Conservation (phyloP, 2,888 invertebrate genomes). For the Brachyptera putata region DNA sequence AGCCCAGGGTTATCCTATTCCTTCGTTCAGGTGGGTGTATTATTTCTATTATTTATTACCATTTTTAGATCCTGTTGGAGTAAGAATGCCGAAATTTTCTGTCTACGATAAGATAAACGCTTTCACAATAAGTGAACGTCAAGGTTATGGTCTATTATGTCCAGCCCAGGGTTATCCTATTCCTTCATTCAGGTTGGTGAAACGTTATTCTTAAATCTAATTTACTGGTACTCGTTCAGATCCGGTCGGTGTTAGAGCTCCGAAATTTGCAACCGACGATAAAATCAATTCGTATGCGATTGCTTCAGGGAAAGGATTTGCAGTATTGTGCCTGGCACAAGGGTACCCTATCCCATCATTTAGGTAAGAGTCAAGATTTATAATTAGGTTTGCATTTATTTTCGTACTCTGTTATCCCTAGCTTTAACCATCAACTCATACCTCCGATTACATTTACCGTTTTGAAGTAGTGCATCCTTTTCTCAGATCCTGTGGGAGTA, state of each 20-base stretch:
- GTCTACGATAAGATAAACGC: conserved; percentile 56
- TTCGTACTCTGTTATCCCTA: too few species aligned
- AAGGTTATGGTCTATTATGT: conserved; percentile 58
- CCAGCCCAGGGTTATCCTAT: conserved; percentile 69
- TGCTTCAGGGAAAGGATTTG: conserved; percentile 45
- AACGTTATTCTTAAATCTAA: not conserved
- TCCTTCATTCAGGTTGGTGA: conserved; percentile 50
- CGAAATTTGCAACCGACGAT: conserved; percentile 57
- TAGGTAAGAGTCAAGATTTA: conserved; percentile 47
- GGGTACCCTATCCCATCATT: conserved; percentile 52
- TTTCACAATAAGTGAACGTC: conserved; percentile 46
- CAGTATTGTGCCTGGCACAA: conserved; percentile 50
- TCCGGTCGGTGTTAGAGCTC: conserved; percentile 53
- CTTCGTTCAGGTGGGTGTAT: conserved; percentile 47
- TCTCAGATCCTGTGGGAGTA: conserved; percentile 50
- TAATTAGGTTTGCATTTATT: not conserved
- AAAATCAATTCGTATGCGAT: conserved; percentile 57
- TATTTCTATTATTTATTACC: too few species aligned
- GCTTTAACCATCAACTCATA: too few species aligned
- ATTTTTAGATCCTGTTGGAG: conserved; percentile 60
- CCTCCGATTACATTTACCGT: too few species aligned
- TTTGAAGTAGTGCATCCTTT: too few species aligned
- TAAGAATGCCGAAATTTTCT: conserved; percentile 55
- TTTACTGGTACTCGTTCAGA: conserved; percentile 38
- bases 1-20: conserved; percentile 69